Percentiles rank a stretch among this genome's conserved stretches.
phyloP scores from a whole-genome alignment of 1,140 invertebrate species.

The Apis florea region DNA sequence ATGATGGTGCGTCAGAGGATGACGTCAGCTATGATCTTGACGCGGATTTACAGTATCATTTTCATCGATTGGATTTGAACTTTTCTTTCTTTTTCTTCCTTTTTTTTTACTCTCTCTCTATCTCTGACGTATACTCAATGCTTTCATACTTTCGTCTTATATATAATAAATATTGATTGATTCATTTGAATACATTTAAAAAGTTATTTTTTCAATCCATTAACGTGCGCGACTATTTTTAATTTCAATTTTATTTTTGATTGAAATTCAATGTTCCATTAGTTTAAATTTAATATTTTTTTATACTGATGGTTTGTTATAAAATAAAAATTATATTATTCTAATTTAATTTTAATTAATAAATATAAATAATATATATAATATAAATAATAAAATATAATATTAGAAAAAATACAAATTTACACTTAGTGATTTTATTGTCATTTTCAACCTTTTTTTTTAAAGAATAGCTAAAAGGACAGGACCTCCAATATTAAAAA shows the following conservation, averaged over 20 bases:
- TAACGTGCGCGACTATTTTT: neutral
- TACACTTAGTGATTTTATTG: neutral
- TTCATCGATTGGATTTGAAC: constrained; percentile 23
- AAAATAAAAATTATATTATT: neutral
- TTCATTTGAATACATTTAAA: neutral
- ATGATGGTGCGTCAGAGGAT: constrained; percentile 67
- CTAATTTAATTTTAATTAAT: neutral
- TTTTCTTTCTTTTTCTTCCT: neutral
- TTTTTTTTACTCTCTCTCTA: constrained; percentile 12
- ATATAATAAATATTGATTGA: neutral
- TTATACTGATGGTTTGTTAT: neutral
- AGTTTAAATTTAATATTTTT: neutral
- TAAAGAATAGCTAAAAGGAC: constrained; percentile 7
- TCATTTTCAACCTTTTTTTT: constrained; percentile 8
- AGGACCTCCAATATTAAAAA: constrained; percentile 12
- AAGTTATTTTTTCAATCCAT: neutral
- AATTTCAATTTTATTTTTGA: constrained; percentile 1
- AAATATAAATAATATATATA: neutral
- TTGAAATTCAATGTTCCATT: neutral
- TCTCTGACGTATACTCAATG: neutral
- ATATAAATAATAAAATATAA: neutral
- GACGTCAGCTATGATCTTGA: constrained; percentile 68
- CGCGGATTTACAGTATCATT: constrained; percentile 58
- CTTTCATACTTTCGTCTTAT: neutral
- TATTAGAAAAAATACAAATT: neutral